A percentile compares a stretch with the other conserved stretches of the same genome.
Evolutionary conservation across 2,888 invertebrate species (phyloP).

Genomic region (Oligia latruncula): DNA sequence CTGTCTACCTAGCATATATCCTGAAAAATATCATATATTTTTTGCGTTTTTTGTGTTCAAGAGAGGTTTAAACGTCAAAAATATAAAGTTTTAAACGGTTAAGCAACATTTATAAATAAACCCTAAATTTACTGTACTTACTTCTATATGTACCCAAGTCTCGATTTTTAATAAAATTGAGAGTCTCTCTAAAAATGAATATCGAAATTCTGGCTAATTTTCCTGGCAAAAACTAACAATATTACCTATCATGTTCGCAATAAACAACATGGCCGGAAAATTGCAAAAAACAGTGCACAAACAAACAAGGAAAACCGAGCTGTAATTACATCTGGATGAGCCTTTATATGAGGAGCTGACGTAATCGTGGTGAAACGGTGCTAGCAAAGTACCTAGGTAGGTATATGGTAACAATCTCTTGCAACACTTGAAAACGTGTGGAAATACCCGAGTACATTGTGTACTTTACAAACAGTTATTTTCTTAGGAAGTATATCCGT

Average conservation of each 20-base stretch:
- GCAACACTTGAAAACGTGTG: conserved; percentile 37
- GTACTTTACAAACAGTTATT: neutral
- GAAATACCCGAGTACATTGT: conserved; percentile 14
- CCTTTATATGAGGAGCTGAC: conserved; percentile 22
- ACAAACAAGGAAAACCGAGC: conserved; percentile 29
- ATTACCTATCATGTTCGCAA: neutral
- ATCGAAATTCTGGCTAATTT: neutral
- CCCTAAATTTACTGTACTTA: neutral
- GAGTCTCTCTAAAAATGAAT: neutral
- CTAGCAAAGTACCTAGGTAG: neutral
- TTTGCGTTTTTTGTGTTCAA: too few relatives aligned
- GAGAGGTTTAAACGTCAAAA: neutral
- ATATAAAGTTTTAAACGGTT: too few relatives aligned
- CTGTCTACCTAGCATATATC: too few relatives aligned
- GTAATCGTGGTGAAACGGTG: conserved; percentile 22
- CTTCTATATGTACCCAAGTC: neutral
- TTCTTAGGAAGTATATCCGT: neutral
- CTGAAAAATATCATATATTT: too few relatives aligned
- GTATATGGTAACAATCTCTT: neutral
- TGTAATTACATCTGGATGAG: conserved; percentile 18
- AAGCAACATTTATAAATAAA: too few relatives aligned
- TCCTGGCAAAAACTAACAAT: neutral
- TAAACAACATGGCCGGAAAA: neutral
- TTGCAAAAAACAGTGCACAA: neutral
- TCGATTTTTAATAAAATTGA: neutral